Conservation (phyloP, 2,888 invertebrate genomes). For the Melipona bicolor region DNA sequence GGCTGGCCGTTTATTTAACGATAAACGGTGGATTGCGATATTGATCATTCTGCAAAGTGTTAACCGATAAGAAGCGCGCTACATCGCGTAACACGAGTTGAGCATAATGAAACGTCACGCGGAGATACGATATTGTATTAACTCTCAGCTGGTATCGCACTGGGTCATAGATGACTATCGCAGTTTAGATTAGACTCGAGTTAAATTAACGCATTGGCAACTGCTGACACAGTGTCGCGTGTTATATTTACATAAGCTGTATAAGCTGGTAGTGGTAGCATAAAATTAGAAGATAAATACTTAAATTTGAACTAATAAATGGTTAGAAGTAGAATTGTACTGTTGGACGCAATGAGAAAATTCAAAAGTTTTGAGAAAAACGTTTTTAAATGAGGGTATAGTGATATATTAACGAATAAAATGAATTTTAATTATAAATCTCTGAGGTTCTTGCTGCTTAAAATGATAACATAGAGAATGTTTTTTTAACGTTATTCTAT, state of each 20-base stretch:
- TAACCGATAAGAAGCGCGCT: conserved; percentile 5
- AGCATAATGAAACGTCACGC: neutral
- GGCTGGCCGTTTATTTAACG: conserved; percentile 20
- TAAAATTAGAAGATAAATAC: neutral
- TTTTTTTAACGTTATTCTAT: too few species aligned
- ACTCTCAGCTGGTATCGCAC: neutral
- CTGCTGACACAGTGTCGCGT: neutral
- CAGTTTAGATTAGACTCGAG: neutral
- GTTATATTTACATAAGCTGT: neutral
- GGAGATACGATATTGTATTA: neutral
- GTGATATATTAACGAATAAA: too few species aligned
- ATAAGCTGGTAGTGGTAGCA: neutral
- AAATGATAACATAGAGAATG: too few species aligned
- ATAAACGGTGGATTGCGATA: conserved; percentile 29
- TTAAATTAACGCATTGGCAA: neutral
- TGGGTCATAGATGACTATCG: too few species aligned
- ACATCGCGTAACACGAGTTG: neutral
- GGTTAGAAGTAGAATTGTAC: too few species aligned
- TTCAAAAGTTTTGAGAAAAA: too few species aligned
- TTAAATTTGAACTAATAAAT: too few species aligned
- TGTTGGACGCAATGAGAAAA: too few species aligned
- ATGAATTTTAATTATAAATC: too few species aligned
- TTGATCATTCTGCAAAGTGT: conserved; percentile 19
- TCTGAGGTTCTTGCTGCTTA: too few species aligned
- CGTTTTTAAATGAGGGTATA: too few species aligned